Conservation (phyloP, 2,797 vertebrate species). For the Sebastolobus alascanus region DNA sequence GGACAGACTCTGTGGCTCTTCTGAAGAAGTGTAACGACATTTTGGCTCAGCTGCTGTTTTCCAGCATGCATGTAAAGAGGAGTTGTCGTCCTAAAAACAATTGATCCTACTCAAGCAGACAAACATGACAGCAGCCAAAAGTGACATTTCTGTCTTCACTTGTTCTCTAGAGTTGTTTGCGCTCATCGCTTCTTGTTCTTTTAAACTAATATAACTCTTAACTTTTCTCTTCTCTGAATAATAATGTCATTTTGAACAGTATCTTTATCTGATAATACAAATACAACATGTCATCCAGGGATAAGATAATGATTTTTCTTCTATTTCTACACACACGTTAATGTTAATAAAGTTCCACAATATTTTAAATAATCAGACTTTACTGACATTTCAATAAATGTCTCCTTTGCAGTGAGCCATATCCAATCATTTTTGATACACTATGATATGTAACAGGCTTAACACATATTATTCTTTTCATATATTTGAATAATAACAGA, state of each 20-base stretch:
- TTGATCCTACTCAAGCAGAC: neutral
- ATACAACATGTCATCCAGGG: no score
- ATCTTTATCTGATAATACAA: fast-evolving
- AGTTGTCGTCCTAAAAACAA: neutral
- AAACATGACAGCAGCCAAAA: neutral
- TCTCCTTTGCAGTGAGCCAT: fast-evolving
- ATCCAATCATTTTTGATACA: fast-evolving
- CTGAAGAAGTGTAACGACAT: neutral
- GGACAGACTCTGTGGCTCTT: neutral
- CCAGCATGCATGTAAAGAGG: neutral
- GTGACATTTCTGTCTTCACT: neutral
- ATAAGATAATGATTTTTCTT: neutral
- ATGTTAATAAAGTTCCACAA: neutral
- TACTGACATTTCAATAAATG: fast-evolving
- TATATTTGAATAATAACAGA: neutral
- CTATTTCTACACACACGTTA: neutral
- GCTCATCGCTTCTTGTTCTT: neutral
- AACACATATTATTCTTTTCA: no score
- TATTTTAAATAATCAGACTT: no score
- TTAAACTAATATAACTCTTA: fast-evolving
- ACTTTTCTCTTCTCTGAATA: neutral
- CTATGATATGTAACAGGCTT: no score
- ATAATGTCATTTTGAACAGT: neutral
- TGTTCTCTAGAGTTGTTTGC: neutral
- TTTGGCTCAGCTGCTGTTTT: slow-evolving; percentile 11